Conservation (phyloP, 2,797 vertebrate species). For the Syngnathus acus region DNA sequence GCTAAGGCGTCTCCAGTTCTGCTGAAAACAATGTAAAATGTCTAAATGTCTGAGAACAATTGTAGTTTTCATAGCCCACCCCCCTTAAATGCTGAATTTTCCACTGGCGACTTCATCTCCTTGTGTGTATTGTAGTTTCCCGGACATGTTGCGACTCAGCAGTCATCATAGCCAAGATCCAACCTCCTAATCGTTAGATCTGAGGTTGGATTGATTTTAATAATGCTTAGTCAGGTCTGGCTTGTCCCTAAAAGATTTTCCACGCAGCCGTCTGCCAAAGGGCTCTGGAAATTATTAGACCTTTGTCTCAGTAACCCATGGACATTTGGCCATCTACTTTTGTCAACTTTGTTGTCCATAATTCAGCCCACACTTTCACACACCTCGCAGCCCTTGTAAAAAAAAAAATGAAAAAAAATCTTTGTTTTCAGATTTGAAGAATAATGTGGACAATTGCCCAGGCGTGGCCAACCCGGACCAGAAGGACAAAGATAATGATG, state of each 20-base stretch:
- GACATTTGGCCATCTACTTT: constrained; percentile 59
- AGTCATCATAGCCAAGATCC: constrained; percentile 30
- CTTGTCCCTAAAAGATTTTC: constrained; percentile 61
- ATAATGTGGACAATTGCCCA: constrained; percentile 91
- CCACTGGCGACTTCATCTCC: constrained; percentile 32
- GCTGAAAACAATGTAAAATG: constrained; percentile 25
- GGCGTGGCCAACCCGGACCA: constrained; percentile 82
- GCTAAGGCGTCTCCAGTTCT: constrained; percentile 6
- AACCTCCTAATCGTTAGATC: constrained; percentile 49
- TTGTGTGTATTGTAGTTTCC: constrained; percentile 10
- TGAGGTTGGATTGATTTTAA: constrained; percentile 40
- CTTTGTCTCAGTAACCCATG: constrained; percentile 51
- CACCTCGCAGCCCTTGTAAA: background rate
- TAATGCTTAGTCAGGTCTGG: constrained; percentile 64
- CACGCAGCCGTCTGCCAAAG: constrained; percentile 52
- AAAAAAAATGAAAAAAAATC: background rate
- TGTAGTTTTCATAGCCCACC: constrained; percentile 5
- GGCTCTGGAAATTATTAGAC: constrained; percentile 71
- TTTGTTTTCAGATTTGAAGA: constrained; percentile 77
- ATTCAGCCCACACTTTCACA: constrained; percentile 7
- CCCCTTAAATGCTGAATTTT: constrained; percentile 29
- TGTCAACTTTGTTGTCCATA: constrained; percentile 7
- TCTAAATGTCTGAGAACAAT: constrained; percentile 29
- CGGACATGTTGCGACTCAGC: background rate
- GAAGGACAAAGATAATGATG: constrained; percentile 81